Conservation (phyloP, 2,888 invertebrate genomes). For the Epinotia brunnichana region DNA sequence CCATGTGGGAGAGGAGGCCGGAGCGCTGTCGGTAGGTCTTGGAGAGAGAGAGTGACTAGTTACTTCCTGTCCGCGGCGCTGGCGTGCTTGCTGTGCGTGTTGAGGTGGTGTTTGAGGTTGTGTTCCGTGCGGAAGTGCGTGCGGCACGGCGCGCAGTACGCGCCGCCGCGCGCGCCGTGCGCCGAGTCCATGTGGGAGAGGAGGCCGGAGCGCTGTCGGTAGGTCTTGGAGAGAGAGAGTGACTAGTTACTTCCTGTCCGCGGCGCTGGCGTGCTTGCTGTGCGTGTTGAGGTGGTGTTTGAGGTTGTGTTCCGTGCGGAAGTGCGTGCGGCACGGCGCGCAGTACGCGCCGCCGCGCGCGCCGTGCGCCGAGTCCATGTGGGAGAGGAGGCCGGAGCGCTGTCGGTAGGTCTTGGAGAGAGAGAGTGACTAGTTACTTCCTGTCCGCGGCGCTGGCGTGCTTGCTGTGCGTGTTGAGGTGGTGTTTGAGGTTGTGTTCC, state of each 20-base stretch:
- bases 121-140: conserved; percentile 56
- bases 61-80: conserved; percentile 58
- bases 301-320: conserved; percentile 53
- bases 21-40: no score
- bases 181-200: conserved; percentile 30
- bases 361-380: conserved; percentile 45
- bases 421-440: conserved; percentile 54
- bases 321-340: conserved; percentile 55
- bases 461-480: conserved; percentile 61
- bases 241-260: conserved; percentile 55
- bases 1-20: not conserved
- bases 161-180: conserved; percentile 45
- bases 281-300: conserved; percentile 62
- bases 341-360: conserved; percentile 52
- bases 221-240: conserved; percentile 42
- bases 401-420: conserved; percentile 52
- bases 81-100: conserved; percentile 62
- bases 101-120: conserved; percentile 59
- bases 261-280: conserved; percentile 57
- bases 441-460: conserved; percentile 58
- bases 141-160: conserved; percentile 55
- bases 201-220: conserved; percentile 57
- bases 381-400: conserved; percentile 51
- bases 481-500: conserved; percentile 54
- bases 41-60: not conserved